Percentiles rank a stretch among this genome's conserved stretches.
phyloP scores from a whole-genome alignment of 2,888 invertebrate species.

The Acheta domesticus region DNA sequence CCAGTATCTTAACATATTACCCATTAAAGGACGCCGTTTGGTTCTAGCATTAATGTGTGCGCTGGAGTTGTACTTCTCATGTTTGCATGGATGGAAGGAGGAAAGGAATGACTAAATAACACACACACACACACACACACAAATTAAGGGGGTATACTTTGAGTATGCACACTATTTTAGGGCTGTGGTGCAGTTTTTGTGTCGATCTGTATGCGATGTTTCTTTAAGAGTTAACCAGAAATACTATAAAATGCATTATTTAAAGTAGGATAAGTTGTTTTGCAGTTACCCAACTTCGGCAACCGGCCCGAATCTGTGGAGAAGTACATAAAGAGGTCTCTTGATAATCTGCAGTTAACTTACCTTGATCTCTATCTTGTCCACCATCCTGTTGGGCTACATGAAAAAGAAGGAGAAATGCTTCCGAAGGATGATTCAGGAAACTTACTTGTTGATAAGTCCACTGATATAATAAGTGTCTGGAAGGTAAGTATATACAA shows the following conservation, averaged over 20 bases:
- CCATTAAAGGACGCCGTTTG: no score
- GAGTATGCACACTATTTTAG: background rate
- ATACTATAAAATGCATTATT: background rate
- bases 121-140: no score
- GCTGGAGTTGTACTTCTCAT: no score
- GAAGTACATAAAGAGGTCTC: conserved; percentile 63
- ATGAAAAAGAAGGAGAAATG: conserved; percentile 55
- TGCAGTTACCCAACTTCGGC: conserved; percentile 26
- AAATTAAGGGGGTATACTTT: background rate
- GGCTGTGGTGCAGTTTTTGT: background rate
- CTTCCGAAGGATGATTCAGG: conserved; percentile 66
- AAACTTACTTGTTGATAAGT: conserved; percentile 57
- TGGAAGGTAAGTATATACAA: conserved; percentile 61
- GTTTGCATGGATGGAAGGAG: no score
- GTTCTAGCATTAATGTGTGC: no score
- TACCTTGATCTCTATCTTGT: conserved; percentile 81
- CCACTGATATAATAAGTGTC: conserved; percentile 66
- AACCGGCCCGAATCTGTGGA: conserved; percentile 49
- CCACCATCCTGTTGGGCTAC: conserved; percentile 70
- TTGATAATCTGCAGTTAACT: conserved; percentile 66
- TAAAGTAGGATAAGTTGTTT: background rate
- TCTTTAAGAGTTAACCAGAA: background rate
- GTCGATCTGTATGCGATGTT: background rate
- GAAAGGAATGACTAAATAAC: no score
- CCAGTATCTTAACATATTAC: no score